Base-by-base conservation (phyloP, 2,113 vertebrate species). In the Cynopterus brachyotis region DNA sequence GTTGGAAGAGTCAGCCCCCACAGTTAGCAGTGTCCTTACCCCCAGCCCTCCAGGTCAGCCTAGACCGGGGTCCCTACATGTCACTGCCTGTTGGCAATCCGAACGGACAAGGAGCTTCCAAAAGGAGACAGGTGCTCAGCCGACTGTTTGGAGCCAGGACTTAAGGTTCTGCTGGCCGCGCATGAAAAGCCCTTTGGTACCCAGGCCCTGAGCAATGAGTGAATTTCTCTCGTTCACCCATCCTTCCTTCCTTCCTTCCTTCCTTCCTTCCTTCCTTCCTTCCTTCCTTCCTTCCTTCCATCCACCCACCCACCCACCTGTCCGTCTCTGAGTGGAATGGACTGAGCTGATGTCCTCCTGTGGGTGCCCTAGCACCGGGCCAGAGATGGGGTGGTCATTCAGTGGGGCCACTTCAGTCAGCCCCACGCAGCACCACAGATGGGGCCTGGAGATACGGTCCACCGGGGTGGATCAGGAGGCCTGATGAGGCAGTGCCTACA, bases 371-470 rank as follows among this genome's bases (percentile, higher is more conserved):
- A 4, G 26, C 40, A 35, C 75, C 17, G 6, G 32, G 53, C 76
- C 22, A 10, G 22, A 73, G 35, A 24, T n/a, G 19, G 17, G 4
- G 17, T 0, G 0, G 32, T 12, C 20, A 3, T 40, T 32, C 8
- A 1, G 84, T 28, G 30, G 2, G 4, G 20, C 30, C 28, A 20
- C 4, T 6, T 26, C 24, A 60, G 47, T 60, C 37, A 7, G 30
- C 1, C 40, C 73, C n/a, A 6, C 24, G 9, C 28, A 26, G 84
- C 60, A 30, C 26, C 30, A 15, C 69, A 26, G 35, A 17, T 24
- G 32, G 2, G n/a, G 17, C 35, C 84, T 24, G 3, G 50, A 53
- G 37, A 5, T 8, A 1, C 19, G 0, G 0, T 26, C 28, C 1
- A 1, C 19, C 11, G 4, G 60, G 37, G 26, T 12, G 15, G 53